A percentile compares a stretch with the other conserved stretches of the same genome.
Conservation (phyloP, 2,113 vertebrate genomes). For the Psephotus haematonotus region DNA sequence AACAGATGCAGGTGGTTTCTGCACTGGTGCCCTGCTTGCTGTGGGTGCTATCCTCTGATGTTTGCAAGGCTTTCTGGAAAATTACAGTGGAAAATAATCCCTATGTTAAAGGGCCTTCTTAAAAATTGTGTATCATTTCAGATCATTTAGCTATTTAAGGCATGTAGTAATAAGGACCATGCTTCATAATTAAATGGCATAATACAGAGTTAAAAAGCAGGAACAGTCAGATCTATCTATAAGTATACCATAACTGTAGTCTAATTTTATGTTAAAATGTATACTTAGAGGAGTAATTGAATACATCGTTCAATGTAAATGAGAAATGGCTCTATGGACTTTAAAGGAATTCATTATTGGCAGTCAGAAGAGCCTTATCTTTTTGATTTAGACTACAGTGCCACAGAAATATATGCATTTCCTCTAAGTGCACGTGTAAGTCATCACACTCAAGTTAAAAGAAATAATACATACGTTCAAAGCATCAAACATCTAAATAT, state of each 20-base stretch:
- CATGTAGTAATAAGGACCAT: not conserved
- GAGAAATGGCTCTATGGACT: not conserved
- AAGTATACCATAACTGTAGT: accelerated
- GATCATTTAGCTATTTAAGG: not conserved
- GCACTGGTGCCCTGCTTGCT: not conserved
- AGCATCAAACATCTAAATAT: not conserved
- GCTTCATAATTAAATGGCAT: accelerated
- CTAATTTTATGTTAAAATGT: not conserved
- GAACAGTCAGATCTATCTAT: not conserved
- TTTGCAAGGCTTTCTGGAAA: not conserved
- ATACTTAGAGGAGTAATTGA: not conserved
- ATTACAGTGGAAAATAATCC: not conserved
- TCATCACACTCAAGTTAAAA: not conserved
- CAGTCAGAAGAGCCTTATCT: not conserved
- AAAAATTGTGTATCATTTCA: accelerated
- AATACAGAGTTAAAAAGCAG: not conserved
- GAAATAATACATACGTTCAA: accelerated
- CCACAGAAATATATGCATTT: not conserved
- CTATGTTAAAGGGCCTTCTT: not conserved
- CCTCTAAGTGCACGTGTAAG: not conserved
- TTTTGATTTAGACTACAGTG: not conserved
- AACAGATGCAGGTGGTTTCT: accelerated
- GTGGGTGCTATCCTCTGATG: not conserved
- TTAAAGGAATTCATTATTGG: not conserved
- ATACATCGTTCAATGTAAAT: not conserved